Evolutionary conservation across 2,888 invertebrate genomes (phyloP), one percentile per base, ranked within the genome.

Genomic region (Orchesellides sinensis): DNA sequence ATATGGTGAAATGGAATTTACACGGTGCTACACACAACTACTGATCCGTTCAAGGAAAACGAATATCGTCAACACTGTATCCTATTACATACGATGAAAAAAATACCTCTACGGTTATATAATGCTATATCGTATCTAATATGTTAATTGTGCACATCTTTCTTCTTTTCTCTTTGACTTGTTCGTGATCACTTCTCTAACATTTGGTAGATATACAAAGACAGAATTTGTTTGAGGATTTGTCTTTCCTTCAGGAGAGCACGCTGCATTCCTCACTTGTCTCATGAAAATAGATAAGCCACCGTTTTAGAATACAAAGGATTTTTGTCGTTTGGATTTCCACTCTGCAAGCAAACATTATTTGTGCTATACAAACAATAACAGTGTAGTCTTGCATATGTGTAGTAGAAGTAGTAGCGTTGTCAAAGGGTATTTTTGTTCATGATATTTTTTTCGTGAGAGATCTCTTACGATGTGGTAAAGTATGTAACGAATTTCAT

Each of bases 401-500:
- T 17, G 21, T 54, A 69, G 17, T 27, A 47, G 66, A 69, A 40
- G n/a, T 25, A 17, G 5, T 10, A 14, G 14, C 49, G 21, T 21
- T 49, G 19, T 49, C 12, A n/a, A 17, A 49, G 49, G 1, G 12
- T 49, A 8, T 21, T 61, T 27, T 21, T 32, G 32, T 23, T 8
- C n/a, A 21, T 59, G 27, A 45, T 61, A 72, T 61, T 72, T 72
- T 72, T 59, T n/a, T 74, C 35, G 63, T 63, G 65, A 74, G 52
- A 65, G 66, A 54, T 75, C 68, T 68, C 29, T 56, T 77, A 66
- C 66, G 65, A 59, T 56, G 73, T 73, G 73, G 63, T 81, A 74
- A 81, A 74, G 81, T 74, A 70, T 74, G 81, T 74, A 81, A 66
- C 81, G 74, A 81, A 81, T 81, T 81, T 81, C 74, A 81, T 81